Percentiles rank a stretch among this genome's conserved stretches.
Conservation (phyloP, 2,888 invertebrate species). For the Macaria liturata region DNA sequence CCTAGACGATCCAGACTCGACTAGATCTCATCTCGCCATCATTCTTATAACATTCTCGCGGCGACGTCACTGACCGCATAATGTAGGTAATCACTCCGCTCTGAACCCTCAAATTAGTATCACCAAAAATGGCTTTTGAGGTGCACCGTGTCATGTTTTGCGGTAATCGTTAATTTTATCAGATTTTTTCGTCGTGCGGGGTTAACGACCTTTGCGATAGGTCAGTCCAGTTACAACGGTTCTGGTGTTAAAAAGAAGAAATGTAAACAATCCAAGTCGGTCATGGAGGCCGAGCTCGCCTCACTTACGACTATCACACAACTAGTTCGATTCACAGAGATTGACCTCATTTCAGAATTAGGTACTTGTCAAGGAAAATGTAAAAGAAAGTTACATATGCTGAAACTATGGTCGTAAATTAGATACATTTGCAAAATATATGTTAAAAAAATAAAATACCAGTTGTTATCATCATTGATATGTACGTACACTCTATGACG, state of each 20-base stretch:
- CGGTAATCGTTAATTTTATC: conserved; percentile 41
- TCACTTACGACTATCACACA: conserved; percentile 6
- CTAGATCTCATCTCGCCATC: conserved; percentile 44
- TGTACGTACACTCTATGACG: no score
- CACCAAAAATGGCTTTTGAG: conserved; percentile 45
- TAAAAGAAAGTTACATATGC: no score
- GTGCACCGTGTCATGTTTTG: conserved; percentile 35
- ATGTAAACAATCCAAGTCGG: conserved; percentile 40
- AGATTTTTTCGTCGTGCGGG: conserved; percentile 39
- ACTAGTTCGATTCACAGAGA: conserved; percentile 1
- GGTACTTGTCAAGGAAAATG: no score
- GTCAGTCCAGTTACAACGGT: conserved; percentile 58
- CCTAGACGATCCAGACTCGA: conserved; percentile 53
- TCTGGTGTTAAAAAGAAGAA: conserved; percentile 43
- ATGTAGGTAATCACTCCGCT: conserved; percentile 48
- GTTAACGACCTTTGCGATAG: conserved; percentile 45
- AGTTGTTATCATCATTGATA: no score
- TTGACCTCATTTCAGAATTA: background rate
- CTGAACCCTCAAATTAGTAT: conserved; percentile 38
- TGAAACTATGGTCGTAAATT: no score
- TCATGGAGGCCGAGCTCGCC: conserved; percentile 7
- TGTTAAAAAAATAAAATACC: no score
- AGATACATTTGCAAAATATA: no score
- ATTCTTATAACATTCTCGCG: conserved; percentile 47
- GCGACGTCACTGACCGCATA: conserved; percentile 56